A percentile compares a stretch with the other conserved stretches of the same genome.
These are phyloP conservation scores for Lethenteron camtschaticum DNA, from an alignment of 2,113 vertebrate genomes.

Conservation along the genomic window DNA sequence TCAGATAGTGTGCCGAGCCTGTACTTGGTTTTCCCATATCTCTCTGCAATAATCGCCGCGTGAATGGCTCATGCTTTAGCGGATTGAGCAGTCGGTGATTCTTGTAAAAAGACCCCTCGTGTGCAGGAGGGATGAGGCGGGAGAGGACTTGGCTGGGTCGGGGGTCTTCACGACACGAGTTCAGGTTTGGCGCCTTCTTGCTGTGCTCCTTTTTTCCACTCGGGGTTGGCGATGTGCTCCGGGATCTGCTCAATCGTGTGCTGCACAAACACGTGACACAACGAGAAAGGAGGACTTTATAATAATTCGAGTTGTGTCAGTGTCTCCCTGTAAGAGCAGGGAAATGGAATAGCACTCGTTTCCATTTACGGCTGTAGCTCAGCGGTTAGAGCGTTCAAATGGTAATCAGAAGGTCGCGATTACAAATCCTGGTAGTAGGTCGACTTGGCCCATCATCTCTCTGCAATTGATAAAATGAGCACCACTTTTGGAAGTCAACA, in stretches of 20 bases:
- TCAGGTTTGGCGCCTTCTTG: slow-evolving; percentile 17
- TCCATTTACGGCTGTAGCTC: no score
- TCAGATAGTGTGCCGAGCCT: no score
- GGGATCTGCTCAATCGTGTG: slow-evolving; percentile 53
- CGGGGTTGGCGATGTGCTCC: slow-evolving; percentile 51
- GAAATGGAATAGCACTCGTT: no score
- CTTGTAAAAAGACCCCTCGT: neutral
- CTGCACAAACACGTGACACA: slow-evolving; percentile 20
- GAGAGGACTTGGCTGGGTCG: neutral
- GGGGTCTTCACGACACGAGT: neutral
- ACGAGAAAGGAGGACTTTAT: no score
- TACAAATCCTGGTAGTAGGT: no score
- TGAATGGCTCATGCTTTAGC: neutral
- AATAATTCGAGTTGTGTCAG: no score
- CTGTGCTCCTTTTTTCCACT: slow-evolving; percentile 35
- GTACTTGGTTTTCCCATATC: neutral
- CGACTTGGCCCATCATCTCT: no score
- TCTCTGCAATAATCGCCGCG: neutral
- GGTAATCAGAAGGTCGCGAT: no score
- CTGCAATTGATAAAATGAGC: no score
- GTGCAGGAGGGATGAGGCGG: neutral
- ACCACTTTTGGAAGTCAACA: no score
- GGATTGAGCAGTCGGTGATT: neutral
- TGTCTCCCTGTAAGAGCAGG: no score
- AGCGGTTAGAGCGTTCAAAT: no score